Conservation (phyloP, 1,140 invertebrate genomes). For the Caenorhabditis elegans region WBcel235 BX284604.4:14934501-14935000, state of each 20-base stretch:
- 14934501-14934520: not conserved
- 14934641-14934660: not conserved
- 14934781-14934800: too few species aligned
- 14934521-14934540: not conserved
- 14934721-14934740: too few species aligned
- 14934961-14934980: not conserved
- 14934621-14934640: not conserved
- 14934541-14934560: not conserved
- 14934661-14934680: not conserved
- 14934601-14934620: too few species aligned
- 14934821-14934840: too few species aligned
- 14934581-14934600: too few species aligned
- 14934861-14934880: not conserved
- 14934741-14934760: too few species aligned
- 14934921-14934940: not conserved
- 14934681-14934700: not conserved
- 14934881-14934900: not conserved
- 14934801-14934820: not conserved
- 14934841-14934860: slow-evolving; percentile 25
- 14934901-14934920: not conserved
- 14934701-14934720: not conserved
- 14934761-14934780: too few species aligned
- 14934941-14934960: not conserved
- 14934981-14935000: too few species aligned
- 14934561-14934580: too few species aligned